Conservation (phyloP, 2,797 vertebrate species). For the Onychomys torridus region DNA sequence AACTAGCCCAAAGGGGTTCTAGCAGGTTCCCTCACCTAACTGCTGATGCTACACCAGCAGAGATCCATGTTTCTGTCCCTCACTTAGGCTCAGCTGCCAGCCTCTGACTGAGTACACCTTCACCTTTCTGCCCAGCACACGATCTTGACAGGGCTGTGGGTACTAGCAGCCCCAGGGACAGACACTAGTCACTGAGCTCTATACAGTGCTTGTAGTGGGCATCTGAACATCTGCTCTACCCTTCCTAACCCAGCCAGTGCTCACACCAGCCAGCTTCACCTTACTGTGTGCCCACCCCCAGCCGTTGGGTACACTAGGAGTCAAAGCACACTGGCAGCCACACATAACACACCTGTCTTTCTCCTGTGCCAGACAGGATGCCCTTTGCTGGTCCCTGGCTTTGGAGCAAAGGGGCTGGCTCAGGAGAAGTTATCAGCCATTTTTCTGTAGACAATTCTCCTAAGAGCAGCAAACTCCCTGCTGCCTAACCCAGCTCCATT, state of each 20-base stretch:
- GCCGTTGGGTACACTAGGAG: background rate
- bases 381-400: background rate
- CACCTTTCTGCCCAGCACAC: background rate
- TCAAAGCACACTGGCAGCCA: background rate
- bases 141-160: background rate
- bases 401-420: background rate
- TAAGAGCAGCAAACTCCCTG: background rate
- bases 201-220: too few relatives aligned
- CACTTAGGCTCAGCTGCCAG: background rate
- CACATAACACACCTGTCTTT: background rate
- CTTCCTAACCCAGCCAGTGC: background rate
- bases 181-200: background rate
- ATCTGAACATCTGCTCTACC: background rate
- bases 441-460: background rate
- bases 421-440: background rate
- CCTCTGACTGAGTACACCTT: background rate
- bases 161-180: background rate
- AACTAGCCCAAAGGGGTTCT: background rate
- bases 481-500: background rate
- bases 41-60: background rate
- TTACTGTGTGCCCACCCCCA: background rate
- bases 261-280: background rate
- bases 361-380: background rate
- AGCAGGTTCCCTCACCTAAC: background rate
- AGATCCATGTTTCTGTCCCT: background rate